Percentiles rank a stretch among this genome's conserved stretches.
These are phyloP conservation scores for Agriopis aurantiaria DNA, from an alignment of 2,888 invertebrate species.

Conservation along the genomic window DNA sequence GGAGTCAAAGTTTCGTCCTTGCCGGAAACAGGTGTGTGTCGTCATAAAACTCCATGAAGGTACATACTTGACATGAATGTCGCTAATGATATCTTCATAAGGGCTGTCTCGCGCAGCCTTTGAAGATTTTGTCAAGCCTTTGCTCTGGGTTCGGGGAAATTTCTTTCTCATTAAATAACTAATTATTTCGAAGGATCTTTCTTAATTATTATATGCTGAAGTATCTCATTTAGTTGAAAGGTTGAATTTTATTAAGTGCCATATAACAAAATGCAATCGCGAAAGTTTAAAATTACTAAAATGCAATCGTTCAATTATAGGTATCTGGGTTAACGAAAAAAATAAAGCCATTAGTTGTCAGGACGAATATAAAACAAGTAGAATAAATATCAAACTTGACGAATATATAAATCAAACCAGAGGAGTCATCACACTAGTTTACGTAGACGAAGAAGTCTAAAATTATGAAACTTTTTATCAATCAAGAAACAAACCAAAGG, in stretches of 20 bases:
- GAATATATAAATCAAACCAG: too few species aligned
- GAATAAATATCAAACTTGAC: too few species aligned
- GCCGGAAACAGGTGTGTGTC: slow-evolving; percentile 20
- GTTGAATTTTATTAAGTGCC: slow-evolving; percentile 1
- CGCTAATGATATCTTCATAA: slow-evolving; percentile 34
- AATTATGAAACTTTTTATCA: neutral
- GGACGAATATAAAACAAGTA: too few species aligned
- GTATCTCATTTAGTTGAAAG: neutral
- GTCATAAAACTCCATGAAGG: slow-evolving; percentile 25
- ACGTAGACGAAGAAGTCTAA: neutral
- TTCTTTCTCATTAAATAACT: slow-evolving; percentile 7
- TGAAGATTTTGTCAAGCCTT: slow-evolving; percentile 28
- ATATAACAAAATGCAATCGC: too few species aligned
- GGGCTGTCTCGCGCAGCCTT: slow-evolving; percentile 27
- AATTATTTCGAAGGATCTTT: slow-evolving; percentile 21
- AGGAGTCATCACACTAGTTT: too few species aligned
- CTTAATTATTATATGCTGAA: slow-evolving; percentile 6
- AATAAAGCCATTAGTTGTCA: too few species aligned
- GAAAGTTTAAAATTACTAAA: too few species aligned
- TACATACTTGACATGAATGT: slow-evolving; percentile 25
- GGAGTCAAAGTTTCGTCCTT: slow-evolving; percentile 10
- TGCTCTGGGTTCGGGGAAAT: slow-evolving; percentile 12
- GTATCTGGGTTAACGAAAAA: too few species aligned
- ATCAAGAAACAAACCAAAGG: too few species aligned
- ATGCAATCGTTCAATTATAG: too few species aligned